phyloP scores from a whole-genome alignment of 2,888 invertebrate genomes.

The Drosophila flavopinicola region DNA sequence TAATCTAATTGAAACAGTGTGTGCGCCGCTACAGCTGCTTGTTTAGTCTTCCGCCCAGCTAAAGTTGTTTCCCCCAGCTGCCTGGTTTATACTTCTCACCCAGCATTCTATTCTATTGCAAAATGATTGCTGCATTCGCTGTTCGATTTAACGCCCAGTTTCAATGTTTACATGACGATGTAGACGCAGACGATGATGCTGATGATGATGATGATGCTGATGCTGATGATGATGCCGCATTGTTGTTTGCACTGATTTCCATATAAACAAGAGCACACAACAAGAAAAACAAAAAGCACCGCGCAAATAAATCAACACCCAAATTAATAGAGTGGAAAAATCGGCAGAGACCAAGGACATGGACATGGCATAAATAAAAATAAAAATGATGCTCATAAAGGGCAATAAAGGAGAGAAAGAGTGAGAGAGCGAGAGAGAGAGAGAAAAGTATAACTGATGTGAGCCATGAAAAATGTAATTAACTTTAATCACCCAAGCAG shows the following conservation, averaged over 20 bases:
- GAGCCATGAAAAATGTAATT: slow-evolving; percentile 78
- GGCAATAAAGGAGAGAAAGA: slow-evolving; percentile 15
- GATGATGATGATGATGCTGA: slow-evolving; percentile 23
- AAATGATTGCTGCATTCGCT: slow-evolving; percentile 41
- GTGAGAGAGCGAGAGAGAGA: neutral
- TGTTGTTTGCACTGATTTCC: slow-evolving; percentile 47
- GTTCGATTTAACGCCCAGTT: slow-evolving; percentile 54
- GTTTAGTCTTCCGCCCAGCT: neutral
- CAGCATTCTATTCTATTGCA: slow-evolving; percentile 17
- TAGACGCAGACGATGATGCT: slow-evolving; percentile 19
- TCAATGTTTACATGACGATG: slow-evolving; percentile 47
- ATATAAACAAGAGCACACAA: slow-evolving; percentile 37
- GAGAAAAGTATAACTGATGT: slow-evolving; percentile 50
- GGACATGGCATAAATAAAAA: slow-evolving; percentile 57
- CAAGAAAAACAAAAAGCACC: slow-evolving; percentile 21
- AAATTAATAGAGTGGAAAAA: slow-evolving; percentile 78
- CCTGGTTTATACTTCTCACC: neutral
- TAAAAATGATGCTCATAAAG: slow-evolving; percentile 33
- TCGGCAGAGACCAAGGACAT: slow-evolving; percentile 71
- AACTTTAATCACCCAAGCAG: slow-evolving; percentile 76
- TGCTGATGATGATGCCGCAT: neutral
- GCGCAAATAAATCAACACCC: slow-evolving; percentile 68
- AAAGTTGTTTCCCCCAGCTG: slow-evolving; percentile 1
- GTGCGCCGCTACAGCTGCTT: slow-evolving; percentile 5
- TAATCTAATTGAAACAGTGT: slow-evolving; percentile 31